Evolutionary conservation across 2,113 vertebrate genomes (phyloP).

Genomic region (Menura novaehollandiae): DNA sequence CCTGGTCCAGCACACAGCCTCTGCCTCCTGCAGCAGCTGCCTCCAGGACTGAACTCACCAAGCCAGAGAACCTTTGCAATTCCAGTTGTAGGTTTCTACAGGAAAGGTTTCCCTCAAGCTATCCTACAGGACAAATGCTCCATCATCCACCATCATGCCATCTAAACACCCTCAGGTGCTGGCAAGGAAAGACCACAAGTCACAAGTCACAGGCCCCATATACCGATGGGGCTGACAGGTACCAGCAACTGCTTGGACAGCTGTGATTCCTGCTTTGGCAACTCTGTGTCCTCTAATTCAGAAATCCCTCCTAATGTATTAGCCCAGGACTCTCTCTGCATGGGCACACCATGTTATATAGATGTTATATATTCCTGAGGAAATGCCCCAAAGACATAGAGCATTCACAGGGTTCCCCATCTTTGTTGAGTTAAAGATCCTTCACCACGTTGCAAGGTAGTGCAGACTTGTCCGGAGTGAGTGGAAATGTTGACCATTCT

Average conservation of each 20-base stretch:
- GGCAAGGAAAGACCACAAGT: neutral
- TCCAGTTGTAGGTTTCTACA: neutral
- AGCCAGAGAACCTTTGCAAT: neutral
- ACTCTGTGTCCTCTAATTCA: neutral
- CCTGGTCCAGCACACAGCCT: neutral
- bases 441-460: neutral
- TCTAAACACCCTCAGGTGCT: neutral
- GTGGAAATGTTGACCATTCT: neutral
- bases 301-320: neutral
- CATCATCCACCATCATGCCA: neutral
- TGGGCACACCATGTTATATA: neutral
- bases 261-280: neutral
- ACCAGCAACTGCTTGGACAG: neutral
- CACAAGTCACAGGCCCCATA: accelerated
- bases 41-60: neutral
- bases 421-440: neutral
- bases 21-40: neutral
- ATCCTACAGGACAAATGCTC: neutral
- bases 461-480: neutral
- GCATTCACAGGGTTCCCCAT: neutral
- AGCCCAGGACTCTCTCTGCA: neutral
- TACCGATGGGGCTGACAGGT: neutral
- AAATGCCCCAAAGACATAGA: neutral
- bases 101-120: neutral
- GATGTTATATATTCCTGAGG: neutral